phyloP scores from a whole-genome alignment of 1,140 invertebrate genomes.

The Dendroctonus valens region DNA sequence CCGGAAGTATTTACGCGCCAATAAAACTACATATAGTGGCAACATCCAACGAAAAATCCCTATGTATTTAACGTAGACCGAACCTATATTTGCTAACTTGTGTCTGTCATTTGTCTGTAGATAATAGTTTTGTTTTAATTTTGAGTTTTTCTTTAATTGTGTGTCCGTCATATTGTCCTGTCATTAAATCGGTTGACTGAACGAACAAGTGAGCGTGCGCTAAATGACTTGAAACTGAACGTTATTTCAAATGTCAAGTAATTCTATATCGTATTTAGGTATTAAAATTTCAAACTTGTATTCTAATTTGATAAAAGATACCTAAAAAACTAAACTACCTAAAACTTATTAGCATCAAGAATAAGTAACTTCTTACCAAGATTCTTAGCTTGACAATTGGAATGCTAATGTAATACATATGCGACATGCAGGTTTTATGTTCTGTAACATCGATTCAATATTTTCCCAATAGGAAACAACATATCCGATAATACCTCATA shows the following conservation, averaged over 20 bases:
- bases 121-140: slow-evolving; percentile 47
- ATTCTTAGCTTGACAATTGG: slow-evolving; percentile 16
- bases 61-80: slow-evolving; percentile 27
- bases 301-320: no score
- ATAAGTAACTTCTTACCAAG: background rate
- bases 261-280: no score
- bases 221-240: slow-evolving; percentile 11
- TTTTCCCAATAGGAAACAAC: no score
- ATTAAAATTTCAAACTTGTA: no score
- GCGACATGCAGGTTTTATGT: slow-evolving; percentile 21
- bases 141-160: slow-evolving; percentile 35
- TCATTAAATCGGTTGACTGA: slow-evolving; percentile 40
- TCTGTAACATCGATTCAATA: no score
- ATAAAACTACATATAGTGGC: no score
- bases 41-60: background rate
- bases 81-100: slow-evolving; percentile 47
- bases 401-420: slow-evolving; percentile 31
- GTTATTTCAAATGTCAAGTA: slow-evolving; percentile 29
- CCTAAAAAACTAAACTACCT: no score
- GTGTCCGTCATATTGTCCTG: slow-evolving; percentile 46
- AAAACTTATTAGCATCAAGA: background rate
- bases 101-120: slow-evolving; percentile 52
- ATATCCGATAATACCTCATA: no score
- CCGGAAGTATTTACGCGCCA: no score
- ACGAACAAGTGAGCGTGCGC: slow-evolving; percentile 33